These are phyloP conservation scores for Pantelozetes paolii DNA, from an alignment of 2,888 invertebrate species.

Conservation along the genomic window DNA sequence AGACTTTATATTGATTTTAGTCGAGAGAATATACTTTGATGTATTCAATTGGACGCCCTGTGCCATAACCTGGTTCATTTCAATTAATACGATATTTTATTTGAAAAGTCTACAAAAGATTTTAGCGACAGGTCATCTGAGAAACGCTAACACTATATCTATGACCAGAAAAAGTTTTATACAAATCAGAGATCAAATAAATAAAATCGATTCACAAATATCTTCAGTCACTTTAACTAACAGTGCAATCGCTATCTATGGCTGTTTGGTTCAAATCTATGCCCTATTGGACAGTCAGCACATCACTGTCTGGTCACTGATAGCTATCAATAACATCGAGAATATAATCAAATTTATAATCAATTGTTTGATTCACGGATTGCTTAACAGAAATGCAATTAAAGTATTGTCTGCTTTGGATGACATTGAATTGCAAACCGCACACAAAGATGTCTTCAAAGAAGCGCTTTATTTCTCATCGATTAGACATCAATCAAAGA, in stretches of 20 bases:
- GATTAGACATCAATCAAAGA: neutral
- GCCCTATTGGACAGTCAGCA: neutral
- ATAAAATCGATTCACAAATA: neutral
- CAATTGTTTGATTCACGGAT: neutral
- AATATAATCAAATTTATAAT: neutral
- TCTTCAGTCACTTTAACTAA: neutral
- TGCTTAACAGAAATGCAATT: neutral
- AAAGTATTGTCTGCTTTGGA: constrained; percentile 12
- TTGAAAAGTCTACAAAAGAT: neutral
- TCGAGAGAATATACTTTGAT: neutral
- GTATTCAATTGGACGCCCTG: neutral
- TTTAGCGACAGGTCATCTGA: neutral
- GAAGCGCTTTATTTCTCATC: constrained; percentile 14
- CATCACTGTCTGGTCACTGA: neutral
- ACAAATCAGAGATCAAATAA: neutral
- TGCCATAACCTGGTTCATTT: neutral
- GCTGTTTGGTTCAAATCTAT: neutral
- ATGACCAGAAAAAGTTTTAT: neutral
- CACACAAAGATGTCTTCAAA: constrained; percentile 12
- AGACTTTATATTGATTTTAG: neutral
- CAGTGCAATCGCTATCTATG: neutral
- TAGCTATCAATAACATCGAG: neutral
- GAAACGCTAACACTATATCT: neutral
- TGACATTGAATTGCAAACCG: constrained; percentile 19
- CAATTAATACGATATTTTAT: neutral